Evolutionary conservation across 1,140 invertebrate species (phyloP), one percentile per base, ranked within the genome.

Genomic region (Scaptomyza graminum): DNA sequence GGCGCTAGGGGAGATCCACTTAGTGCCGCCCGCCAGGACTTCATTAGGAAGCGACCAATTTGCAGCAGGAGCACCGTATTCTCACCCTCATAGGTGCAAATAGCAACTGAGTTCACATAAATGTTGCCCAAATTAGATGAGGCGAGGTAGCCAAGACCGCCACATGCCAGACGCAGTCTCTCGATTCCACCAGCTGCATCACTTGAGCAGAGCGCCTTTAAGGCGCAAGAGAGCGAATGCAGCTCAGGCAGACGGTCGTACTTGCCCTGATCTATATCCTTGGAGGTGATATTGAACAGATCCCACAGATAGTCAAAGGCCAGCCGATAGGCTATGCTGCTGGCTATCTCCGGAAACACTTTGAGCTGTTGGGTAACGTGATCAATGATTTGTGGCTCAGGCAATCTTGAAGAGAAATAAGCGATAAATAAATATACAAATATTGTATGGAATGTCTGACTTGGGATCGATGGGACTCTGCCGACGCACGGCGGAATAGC

Each of bases 321-420:
- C 76, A 97, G 94, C 8, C 93, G 93, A 76, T 96, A 95, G 0
- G 96, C 96, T 88, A 97, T 95, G 57, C 94, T 94, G 0, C 95
- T 93, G 5, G 97, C 95, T n/a, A 99, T 94, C 70, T 95, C 93
- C 0, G 97, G 96, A 59, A 99, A 95, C 13, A 99, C 74, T 91
- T 98, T 98, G 85, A 97, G 95, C 90, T 98, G 97, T 91, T 99
- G 98, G 0, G 97, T 98, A 59, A 97, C 94, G 90, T 97, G 99
- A 91, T 99, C 97, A 28, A 99, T 92, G 75, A 99, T 97, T 92
- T 98, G 96, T 0, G 95, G 94, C 92, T 99, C 98, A 0, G 94
- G 94, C 67, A 95, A 94, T 18, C 89, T 90, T n/a, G 3, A 65
- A 9, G 4, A 37, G 0, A 1, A 1, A 4, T 50, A 3, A 51